Percentiles rank a stretch among this genome's conserved stretches.
These are phyloP conservation scores for Apodemus sylvaticus DNA, from an alignment of 2,113 vertebrate genomes.

Conservation along the genomic window DNA sequence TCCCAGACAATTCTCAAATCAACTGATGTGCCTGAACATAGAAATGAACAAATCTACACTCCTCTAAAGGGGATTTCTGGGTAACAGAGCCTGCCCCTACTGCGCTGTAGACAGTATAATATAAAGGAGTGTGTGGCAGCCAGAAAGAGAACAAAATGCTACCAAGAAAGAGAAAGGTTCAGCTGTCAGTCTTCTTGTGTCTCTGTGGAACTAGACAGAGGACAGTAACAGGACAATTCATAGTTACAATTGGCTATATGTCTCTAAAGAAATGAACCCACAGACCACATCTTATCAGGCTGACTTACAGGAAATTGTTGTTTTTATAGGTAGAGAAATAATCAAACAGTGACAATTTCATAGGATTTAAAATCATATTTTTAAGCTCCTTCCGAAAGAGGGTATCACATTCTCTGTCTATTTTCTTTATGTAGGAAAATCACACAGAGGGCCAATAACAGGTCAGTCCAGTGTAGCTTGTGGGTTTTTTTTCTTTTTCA, in stretches of 20 bases:
- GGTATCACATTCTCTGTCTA: background rate
- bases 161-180: background rate
- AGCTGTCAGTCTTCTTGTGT: background rate
- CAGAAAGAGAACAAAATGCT: background rate
- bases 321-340: background rate
- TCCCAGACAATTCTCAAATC: conserved; percentile 76
- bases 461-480: background rate
- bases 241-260: background rate
- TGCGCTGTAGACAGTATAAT: background rate
- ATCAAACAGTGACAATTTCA: background rate
- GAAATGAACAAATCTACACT: conserved; percentile 50
- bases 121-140: background rate
- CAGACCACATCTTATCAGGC: background rate
- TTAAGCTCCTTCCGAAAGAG: background rate
- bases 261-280: background rate
- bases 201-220: background rate
- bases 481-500: background rate
- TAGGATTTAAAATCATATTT: background rate
- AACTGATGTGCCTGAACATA: conserved; percentile 56
- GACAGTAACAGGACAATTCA: background rate
- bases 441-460: background rate
- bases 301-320: background rate
- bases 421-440: background rate
- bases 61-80: conserved; percentile 71
- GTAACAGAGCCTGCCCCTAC: conserved; percentile 30